Base-by-base conservation (phyloP, 2,888 invertebrate genomes). In the Pollenia angustigena region DNA sequence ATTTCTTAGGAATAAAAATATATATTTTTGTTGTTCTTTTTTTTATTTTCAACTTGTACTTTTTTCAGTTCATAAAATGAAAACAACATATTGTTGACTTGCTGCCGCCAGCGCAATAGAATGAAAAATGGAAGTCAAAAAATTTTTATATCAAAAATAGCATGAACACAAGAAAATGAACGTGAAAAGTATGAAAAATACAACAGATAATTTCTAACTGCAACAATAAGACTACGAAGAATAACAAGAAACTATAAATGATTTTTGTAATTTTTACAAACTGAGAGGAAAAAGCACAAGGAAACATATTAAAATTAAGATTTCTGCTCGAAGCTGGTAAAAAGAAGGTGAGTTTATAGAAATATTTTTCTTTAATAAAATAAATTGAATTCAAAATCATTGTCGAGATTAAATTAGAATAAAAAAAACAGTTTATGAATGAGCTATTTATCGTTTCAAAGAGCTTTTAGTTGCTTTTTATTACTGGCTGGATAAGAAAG, bases 11-110 rank as follows among this genome's bases (percentile, higher is more conserved):
- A 76, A 76, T 52, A 64, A 40, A 23, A 58, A 46, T 12, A n/a
- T 18, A 16, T 18, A 54, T 54, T 46, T 72, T 54, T 50, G 8
- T 56, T 12, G 1, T 52, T 72, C 32, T 8, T 44, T 42, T 18
- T 76, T 69, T 72, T 42, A 16, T 72, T 69, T 71, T 32, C 48
- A 75, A 62, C 52, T 8, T 64, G 32, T 16, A 0, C 2, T 12
- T 10, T 42, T 64, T 72, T 40, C 14, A 79, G 66, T 66, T 71
- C 44, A 60, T 72, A 16, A 79, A 79, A 79, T 84, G 66, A 66
- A 84, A 84, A 84, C 64, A 71, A 72, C 18, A 79, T 58, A 72
- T 52, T 84, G 83, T 79, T 84, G 72, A 72, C n/a, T 84, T 68
- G 64, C 58, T 58, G 83, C 83, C 72, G 72, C 44, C 66, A 52